Percentiles rank a stretch among this genome's conserved stretches.
phyloP scores from a whole-genome alignment of 2,888 invertebrate genomes.

The Acanthosoma haemorrhoidale region DNA sequence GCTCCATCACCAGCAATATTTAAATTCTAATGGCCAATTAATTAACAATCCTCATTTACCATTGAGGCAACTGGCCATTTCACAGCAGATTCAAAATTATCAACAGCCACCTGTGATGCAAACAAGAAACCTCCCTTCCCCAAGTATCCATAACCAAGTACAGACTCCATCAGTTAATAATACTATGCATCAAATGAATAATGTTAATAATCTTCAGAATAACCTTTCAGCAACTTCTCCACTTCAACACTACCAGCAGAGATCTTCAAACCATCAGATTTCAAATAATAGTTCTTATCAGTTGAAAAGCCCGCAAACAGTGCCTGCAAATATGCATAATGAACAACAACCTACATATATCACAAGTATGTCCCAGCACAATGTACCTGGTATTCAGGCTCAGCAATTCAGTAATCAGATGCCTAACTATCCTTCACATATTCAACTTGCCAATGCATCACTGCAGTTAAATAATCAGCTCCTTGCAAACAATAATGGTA shows the following conservation, averaged over 20 bases:
- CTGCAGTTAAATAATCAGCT: background rate
- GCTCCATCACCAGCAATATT: background rate
- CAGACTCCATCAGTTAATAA: background rate
- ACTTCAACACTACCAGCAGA: background rate
- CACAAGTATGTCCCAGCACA: conserved; percentile 8
- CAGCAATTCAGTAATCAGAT: conserved; percentile 11
- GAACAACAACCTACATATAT: conserved; percentile 4
- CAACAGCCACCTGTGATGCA: conserved; percentile 31
- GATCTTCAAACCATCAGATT: background rate
- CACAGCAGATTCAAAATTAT: conserved; percentile 19
- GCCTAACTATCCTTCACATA: conserved; percentile 15
- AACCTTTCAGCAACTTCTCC: background rate
- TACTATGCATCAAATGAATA: background rate
- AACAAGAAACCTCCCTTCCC: conserved; percentile 35
- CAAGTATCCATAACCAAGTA: conserved; percentile 32
- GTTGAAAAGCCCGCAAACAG: background rate
- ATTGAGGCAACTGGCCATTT: background rate
- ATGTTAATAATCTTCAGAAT: background rate
- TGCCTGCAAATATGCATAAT: background rate
- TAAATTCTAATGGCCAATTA: background rate
- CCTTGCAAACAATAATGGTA: conserved; percentile 4
- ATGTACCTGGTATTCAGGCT: background rate
- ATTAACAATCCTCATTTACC: background rate
- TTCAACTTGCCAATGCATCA: background rate
- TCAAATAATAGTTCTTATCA: background rate